Evolutionary conservation across 1,140 invertebrate genomes (phyloP).

Genomic region (Cydia amplana): DNA sequence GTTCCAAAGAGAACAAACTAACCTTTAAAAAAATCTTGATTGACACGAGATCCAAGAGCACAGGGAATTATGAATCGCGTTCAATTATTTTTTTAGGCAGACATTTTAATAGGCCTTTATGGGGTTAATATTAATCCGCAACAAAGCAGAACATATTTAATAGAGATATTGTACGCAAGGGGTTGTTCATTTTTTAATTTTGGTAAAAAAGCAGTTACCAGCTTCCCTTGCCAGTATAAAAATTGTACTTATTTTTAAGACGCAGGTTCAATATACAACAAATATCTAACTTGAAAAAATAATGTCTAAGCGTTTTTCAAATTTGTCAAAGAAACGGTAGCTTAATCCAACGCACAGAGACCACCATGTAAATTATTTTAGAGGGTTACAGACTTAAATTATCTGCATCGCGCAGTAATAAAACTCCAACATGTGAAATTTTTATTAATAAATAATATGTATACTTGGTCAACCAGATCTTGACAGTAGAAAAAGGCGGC

Average conservation of each 20-base stretch:
- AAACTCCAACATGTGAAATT: constrained; percentile 65
- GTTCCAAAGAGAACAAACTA: background rate
- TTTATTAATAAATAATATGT: too few relatives aligned
- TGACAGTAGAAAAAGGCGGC: too few relatives aligned
- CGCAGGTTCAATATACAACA: background rate
- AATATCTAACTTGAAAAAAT: too few relatives aligned
- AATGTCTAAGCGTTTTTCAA: background rate
- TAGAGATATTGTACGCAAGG: constrained; percentile 49
- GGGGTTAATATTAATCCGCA: constrained; percentile 56
- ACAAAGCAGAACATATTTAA: constrained; percentile 67
- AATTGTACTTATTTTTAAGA: background rate
- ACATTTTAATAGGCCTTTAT: constrained; percentile 66
- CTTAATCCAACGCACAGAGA: constrained; percentile 52
- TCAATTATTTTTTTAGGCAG: constrained; percentile 62
- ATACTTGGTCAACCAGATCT: too few relatives aligned
- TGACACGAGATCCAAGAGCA: constrained; percentile 68
- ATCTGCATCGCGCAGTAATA: constrained; percentile 64
- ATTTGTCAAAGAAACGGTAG: constrained; percentile 55
- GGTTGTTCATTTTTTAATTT: constrained; percentile 39
- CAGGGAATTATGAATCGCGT: constrained; percentile 57
- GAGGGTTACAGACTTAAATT: constrained; percentile 58
- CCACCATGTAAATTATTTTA: constrained; percentile 72
- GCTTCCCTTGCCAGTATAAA: background rate
- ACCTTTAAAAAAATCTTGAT: constrained; percentile 58
- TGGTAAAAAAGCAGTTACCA: constrained; percentile 2